Base-by-base conservation (phyloP, 2,888 invertebrate genomes). In the Synanthedon vespiformis region DNA sequence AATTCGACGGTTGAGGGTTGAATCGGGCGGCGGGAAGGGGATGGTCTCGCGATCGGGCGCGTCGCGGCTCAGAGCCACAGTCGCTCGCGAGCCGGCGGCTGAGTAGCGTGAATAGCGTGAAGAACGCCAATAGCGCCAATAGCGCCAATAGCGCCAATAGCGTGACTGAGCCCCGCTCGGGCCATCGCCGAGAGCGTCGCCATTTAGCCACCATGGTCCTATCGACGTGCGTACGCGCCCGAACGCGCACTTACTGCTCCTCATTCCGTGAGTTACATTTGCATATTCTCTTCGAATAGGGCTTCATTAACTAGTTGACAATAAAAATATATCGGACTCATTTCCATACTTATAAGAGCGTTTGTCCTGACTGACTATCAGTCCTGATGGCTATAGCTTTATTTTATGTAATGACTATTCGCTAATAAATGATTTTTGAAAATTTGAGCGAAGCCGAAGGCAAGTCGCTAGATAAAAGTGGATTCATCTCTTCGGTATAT, bases 201-300 rank as follows among this genome's bases (percentile, higher is more conserved):
- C 51, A 49, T 55, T 40, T 40, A 4, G 22, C 55, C 40, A 64
- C 60, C 63, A 87, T 87, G 86, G 83, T 84, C 64, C 75, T 82
- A 54, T 74, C 81, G 13, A 77, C 80, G 52, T 83, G 84, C 82
- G 84, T 80, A 62, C 83, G 85, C 81, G 81, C 84, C 66, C 62
- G 68, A 65, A 53, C 77, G 58, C 71, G 73, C 54, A 53, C 72
- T 57, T 82, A 74, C 76, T 78, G 78, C 76, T 55, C 70, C 56
- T 57, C 75, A 58, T 85, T 82, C 73, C 81, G 84, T 85, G 68
- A 84, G 86, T 83, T 40, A 27, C 34, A 48, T 27, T 18, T 40
- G 16, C 41, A 49, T 40, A n/a, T n/a, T 51, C 40, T 34, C 50
- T 44, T 47, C 12, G 41, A 6, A 12, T 44, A 6, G 13, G 3